phyloP scores from a whole-genome alignment of 2,797 vertebrate genomes.

The Aythya fuligula region DNA sequence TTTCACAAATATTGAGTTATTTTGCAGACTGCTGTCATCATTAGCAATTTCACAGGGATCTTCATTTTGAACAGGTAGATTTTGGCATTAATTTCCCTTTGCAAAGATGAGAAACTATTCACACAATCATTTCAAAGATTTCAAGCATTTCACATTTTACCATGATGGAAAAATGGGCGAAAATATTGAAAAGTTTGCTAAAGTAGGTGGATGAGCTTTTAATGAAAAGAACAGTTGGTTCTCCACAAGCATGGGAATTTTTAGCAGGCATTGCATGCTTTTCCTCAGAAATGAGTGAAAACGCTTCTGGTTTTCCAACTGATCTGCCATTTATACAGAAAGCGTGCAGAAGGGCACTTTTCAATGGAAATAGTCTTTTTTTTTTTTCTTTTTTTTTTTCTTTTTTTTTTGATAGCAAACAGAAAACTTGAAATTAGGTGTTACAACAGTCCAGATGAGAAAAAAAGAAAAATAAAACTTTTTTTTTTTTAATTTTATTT shows the following conservation, averaged over 20 bases:
- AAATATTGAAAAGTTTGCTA: conserved; percentile 28
- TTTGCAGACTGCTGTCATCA: neutral
- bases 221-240: conserved; percentile 54
- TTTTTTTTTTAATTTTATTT: no score
- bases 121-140: neutral
- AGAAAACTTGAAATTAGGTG: neutral
- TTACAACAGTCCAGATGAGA: neutral
- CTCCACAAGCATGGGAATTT: conserved; percentile 51
- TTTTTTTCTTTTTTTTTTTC: neutral
- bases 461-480: neutral
- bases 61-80: neutral
- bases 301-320: conserved; percentile 24
- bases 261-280: conserved; percentile 2
- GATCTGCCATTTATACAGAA: neutral
- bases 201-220: conserved; percentile 21
- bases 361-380: neutral
- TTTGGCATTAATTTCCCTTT: neutral
- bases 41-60: neutral
- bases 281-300: conserved; percentile 42
- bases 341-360: neutral
- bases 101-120: neutral
- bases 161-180: neutral
- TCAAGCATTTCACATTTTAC: neutral
- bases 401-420: conserved; percentile 38
- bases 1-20: neutral